Evolutionary conservation across 2,888 invertebrate species (phyloP), one percentile per base, ranked within the genome.

Genomic region (Prenolepis imparis): DNA sequence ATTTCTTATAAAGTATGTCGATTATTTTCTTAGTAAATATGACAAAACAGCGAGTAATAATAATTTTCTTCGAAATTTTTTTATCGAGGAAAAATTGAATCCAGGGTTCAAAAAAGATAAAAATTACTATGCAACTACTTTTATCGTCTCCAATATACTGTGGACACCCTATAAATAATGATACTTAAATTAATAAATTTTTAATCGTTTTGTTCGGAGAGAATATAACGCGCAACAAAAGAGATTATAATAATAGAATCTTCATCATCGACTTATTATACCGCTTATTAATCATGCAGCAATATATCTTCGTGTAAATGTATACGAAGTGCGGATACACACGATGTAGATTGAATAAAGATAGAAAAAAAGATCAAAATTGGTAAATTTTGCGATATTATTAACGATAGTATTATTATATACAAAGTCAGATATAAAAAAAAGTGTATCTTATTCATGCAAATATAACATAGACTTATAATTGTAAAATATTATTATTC

Each of bases 271-370:
- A 78, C 12, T 78, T 68, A 77, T 63, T 75, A 77, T 75, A 77
- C 24, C 32, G 68, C 59, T 78, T 78, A 44, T 39, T 66, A 39
- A 77, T 41, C 57, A 68, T 61, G 21, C 61, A 41, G 44, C 68
- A 78, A 78, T 78, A 78, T 78, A 70, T 48, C 59, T 68, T 78
- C 68, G 70, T 78, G 59, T 78, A 78, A 68, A 70, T 78, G 70
- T 78, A 78, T 70, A 78, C 78, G 78, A 78, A 78, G 44, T 78
- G 59, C 78, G 78, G 44, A 78, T 59, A 68, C 68, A 68, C 68
- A 68, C 68, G 59, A 70, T 24, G 78, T 78, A 78, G 44, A 48
- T 61, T 44, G 21, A 68, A 78, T 78, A 78, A 44, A 44, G 21
- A 66, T 59, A 78, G n/a, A 28, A 28, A 28, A 59, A 78, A 78